Percentiles rank a stretch among this genome's conserved stretches.
Evolutionary conservation across 1,140 invertebrate genomes (phyloP).

Genomic region (Copidosoma floridanum): DNA sequence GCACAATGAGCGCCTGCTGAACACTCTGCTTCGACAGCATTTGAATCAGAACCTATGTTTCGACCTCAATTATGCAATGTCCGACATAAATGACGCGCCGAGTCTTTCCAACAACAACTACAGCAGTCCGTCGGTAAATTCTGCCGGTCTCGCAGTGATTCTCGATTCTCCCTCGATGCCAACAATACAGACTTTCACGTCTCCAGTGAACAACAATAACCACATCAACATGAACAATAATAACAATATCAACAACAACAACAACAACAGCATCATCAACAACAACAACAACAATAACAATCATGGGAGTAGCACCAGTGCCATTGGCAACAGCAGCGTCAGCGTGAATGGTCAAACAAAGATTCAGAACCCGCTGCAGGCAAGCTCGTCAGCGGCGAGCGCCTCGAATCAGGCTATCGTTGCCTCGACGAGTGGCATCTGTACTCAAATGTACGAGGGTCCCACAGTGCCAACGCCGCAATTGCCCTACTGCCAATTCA

Average conservation of each 20-base stretch:
- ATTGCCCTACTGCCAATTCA: conserved; percentile 12
- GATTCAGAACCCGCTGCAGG: conserved; percentile 40
- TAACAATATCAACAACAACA: neutral
- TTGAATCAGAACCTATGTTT: conserved; percentile 40
- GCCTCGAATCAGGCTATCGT: conserved; percentile 34
- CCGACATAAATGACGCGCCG: conserved; percentile 46
- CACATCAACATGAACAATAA: neutral
- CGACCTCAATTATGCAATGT: conserved; percentile 47
- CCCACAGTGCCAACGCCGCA: neutral
- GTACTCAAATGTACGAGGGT: neutral
- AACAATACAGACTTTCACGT: conserved; percentile 39
- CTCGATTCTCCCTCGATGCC: conserved; percentile 59
- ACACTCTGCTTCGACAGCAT: conserved; percentile 50
- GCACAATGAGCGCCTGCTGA: conserved; percentile 51
- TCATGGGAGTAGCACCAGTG: neutral
- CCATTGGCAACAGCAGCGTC: neutral
- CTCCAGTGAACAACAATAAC: conserved; percentile 7
- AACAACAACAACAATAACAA: neutral
- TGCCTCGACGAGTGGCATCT: conserved; percentile 13
- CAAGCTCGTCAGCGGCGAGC: conserved; percentile 35
- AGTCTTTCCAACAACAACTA: conserved; percentile 59
- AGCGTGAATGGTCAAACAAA: conserved; percentile 40
- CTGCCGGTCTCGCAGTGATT: conserved; percentile 60
- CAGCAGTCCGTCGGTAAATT: conserved; percentile 60
- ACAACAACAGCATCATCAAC: too few species aligned